Conservation (phyloP, 2,113 vertebrate species). For the Megalops atlanticus region DNA sequence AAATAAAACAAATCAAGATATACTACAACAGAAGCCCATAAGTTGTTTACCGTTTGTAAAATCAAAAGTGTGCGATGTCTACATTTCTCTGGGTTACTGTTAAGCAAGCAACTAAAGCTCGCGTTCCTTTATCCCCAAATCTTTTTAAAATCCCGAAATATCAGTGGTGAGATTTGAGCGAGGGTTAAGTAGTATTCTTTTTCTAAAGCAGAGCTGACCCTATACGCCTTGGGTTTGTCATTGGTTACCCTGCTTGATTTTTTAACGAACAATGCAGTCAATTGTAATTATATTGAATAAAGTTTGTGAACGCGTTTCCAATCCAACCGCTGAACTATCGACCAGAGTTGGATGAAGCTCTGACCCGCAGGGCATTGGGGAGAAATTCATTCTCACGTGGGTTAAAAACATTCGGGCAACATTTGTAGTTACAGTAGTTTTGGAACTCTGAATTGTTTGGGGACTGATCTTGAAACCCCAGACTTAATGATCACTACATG, state of each 20-base stretch:
- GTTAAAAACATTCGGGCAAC: neutral
- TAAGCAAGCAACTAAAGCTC: too few relatives aligned
- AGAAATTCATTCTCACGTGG: neutral
- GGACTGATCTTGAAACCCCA: neutral
- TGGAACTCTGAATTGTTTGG: neutral
- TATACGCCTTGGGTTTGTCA: neutral
- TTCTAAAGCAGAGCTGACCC: neutral
- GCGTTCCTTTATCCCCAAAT: too few relatives aligned
- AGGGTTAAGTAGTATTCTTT: too few relatives aligned
- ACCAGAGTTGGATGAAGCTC: neutral
- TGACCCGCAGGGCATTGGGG: neutral
- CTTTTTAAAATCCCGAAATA: too few relatives aligned
- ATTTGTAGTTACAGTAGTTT: neutral
- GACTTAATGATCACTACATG: neutral
- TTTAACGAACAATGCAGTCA: neutral
- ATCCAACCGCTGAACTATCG: neutral
- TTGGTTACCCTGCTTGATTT: neutral
- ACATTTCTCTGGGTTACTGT: too few relatives aligned
- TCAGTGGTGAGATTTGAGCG: too few relatives aligned
- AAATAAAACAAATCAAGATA: too few relatives aligned
- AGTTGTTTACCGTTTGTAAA: too few relatives aligned
- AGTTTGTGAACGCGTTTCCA: neutral
- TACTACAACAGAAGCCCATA: too few relatives aligned
- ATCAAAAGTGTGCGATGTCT: too few relatives aligned
- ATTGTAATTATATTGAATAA: neutral